Conservation (phyloP, 2,888 invertebrate species). For the Malacosoma neustria region DNA sequence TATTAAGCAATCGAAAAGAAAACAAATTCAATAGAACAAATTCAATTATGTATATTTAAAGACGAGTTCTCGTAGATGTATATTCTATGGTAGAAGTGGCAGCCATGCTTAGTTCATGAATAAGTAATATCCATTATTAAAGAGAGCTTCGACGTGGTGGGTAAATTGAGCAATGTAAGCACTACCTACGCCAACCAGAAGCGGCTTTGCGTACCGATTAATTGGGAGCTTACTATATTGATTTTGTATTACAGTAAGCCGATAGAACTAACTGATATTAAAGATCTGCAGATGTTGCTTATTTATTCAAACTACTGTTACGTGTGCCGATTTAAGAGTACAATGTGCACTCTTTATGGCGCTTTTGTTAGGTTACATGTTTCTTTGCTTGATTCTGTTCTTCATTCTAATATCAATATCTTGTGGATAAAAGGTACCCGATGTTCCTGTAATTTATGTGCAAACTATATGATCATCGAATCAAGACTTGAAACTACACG, state of each 20-base stretch:
- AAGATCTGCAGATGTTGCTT: slow-evolving; percentile 37
- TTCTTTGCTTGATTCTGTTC: too few relatives aligned
- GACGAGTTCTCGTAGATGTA: too few relatives aligned
- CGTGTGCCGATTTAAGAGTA: slow-evolving; percentile 7
- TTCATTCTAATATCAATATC: too few relatives aligned
- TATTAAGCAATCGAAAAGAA: too few relatives aligned
- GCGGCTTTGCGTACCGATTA: slow-evolving; percentile 51
- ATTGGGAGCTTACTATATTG: slow-evolving; percentile 58
- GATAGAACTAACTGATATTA: slow-evolving; percentile 43
- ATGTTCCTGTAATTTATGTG: too few relatives aligned
- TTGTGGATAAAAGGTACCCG: too few relatives aligned
- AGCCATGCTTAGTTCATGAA: slow-evolving; percentile 22
- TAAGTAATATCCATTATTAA: slow-evolving; percentile 33
- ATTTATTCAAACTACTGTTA: slow-evolving; percentile 40
- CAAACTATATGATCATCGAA: too few relatives aligned
- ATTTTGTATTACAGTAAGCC: slow-evolving; percentile 65
- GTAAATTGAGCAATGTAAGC: slow-evolving; percentile 15
- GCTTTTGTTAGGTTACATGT: too few relatives aligned
- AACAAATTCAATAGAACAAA: too few relatives aligned
- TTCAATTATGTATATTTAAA: too few relatives aligned
- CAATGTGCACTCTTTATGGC: slow-evolving; percentile 15
- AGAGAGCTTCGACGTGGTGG: slow-evolving; percentile 17
- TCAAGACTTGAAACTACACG: too few relatives aligned
- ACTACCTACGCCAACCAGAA: slow-evolving; percentile 26
- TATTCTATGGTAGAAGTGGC: too few relatives aligned